phyloP scores from a whole-genome alignment of 2,888 invertebrate species.

The Hypsopygia costalis region DNA sequence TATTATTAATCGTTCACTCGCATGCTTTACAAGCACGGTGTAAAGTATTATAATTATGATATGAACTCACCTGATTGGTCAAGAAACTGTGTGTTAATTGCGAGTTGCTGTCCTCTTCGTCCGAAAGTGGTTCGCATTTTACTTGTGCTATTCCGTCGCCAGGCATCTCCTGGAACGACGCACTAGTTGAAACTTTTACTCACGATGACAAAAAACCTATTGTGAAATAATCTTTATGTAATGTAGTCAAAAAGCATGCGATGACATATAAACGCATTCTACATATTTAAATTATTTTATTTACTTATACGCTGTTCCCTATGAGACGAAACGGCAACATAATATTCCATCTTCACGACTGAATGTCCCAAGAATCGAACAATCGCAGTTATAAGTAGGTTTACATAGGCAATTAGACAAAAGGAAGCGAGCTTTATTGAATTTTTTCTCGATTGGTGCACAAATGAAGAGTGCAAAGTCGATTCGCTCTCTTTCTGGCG shows the following conservation, averaged over 20 bases:
- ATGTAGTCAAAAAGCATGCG: neutral
- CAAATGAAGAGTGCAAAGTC: slow-evolving; percentile 69
- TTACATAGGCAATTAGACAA: slow-evolving; percentile 74
- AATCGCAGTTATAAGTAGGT: slow-evolving; percentile 54
- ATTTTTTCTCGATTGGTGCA: slow-evolving; percentile 76
- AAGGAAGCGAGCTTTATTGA: slow-evolving; percentile 74
- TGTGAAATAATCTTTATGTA: neutral
- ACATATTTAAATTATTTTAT: neutral
- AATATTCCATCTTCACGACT: slow-evolving; percentile 39
- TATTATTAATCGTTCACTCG: too few species aligned
- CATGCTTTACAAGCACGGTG: slow-evolving; percentile 8
- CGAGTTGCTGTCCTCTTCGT: slow-evolving; percentile 55
- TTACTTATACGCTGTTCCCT: slow-evolving; percentile 20
- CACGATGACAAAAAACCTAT: neutral
- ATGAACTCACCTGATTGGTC: slow-evolving; percentile 41
- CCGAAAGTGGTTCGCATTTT: slow-evolving; percentile 63
- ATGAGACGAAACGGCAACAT: slow-evolving; percentile 25
- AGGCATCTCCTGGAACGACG: slow-evolving; percentile 54
- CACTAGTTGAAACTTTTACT: neutral
- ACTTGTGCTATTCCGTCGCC: slow-evolving; percentile 46
- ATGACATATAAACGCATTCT: neutral
- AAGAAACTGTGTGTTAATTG: slow-evolving; percentile 44
- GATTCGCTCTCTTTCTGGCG: slow-evolving; percentile 61
- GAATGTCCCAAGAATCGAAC: slow-evolving; percentile 51
- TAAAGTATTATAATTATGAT: slow-evolving; percentile 8